Conservation (phyloP, 1,140 invertebrate genomes). For the Idris sp. region DNA sequence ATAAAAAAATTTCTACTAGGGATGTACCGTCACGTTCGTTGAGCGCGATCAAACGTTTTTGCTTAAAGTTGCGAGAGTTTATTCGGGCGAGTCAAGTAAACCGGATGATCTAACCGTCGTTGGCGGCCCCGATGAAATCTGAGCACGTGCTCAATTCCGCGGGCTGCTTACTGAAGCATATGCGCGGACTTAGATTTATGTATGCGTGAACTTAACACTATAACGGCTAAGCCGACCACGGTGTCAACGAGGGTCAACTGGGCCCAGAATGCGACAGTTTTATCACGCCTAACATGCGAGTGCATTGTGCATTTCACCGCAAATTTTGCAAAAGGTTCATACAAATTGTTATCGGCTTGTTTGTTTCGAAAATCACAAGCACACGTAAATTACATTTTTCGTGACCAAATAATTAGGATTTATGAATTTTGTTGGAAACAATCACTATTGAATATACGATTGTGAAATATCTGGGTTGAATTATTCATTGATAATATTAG, state of each 20-base stretch:
- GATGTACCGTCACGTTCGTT: too few species aligned
- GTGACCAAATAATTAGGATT: too few species aligned
- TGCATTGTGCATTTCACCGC: constrained; percentile 52
- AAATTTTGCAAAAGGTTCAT: constrained; percentile 47
- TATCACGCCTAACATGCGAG: constrained; percentile 65
- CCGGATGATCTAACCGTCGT: constrained; percentile 75
- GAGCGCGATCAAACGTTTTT: too few species aligned
- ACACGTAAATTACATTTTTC: too few species aligned
- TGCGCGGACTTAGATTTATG: constrained; percentile 75
- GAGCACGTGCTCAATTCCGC: constrained; percentile 77
- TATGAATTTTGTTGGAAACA: too few species aligned
- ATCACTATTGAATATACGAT: too few species aligned
- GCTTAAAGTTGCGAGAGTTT: too few species aligned
- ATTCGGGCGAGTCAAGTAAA: constrained; percentile 58
- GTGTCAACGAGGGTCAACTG: constrained; percentile 78
- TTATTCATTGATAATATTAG: constrained; percentile 1
- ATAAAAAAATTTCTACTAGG: too few species aligned
- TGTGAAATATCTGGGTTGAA: background rate
- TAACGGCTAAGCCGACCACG: constrained; percentile 76
- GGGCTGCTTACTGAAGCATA: constrained; percentile 68
- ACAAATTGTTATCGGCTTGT: background rate
- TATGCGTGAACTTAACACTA: constrained; percentile 76
- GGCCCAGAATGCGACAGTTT: constrained; percentile 78
- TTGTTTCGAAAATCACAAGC: background rate
- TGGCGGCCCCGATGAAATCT: constrained; percentile 74